Conservation (phyloP, 2,797 vertebrate genomes). For the Morelia viridis region DNA sequence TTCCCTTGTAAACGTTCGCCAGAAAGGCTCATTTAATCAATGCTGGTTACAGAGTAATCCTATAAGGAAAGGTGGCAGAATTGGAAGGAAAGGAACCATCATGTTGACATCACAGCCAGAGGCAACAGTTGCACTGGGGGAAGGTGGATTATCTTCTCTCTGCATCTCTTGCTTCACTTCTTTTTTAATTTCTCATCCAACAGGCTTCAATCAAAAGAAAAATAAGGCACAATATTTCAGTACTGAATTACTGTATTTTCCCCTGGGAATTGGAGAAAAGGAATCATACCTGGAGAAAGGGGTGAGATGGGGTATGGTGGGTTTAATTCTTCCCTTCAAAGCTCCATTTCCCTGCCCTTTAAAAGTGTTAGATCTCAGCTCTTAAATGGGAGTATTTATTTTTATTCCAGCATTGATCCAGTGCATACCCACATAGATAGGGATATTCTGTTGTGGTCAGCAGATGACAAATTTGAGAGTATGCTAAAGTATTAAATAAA, state of each 20-base stretch:
- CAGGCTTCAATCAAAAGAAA: background rate
- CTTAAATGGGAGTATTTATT: background rate
- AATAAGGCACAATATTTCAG: background rate
- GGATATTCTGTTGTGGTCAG: background rate
- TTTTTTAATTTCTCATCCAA: background rate
- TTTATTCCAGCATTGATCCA: background rate
- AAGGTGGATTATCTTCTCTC: background rate
- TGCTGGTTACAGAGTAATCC: background rate
- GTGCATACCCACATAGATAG: background rate
- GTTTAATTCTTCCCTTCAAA: background rate
- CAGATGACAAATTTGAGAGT: no score
- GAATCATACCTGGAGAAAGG: background rate
- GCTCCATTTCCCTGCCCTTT: background rate
- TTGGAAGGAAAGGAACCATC: no score
- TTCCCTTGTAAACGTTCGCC: background rate
- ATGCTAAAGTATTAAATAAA: background rate
- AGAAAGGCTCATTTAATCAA: background rate
- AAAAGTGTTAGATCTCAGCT: background rate
- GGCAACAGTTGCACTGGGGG: background rate
- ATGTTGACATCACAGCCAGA: background rate
- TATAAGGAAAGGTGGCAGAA: background rate
- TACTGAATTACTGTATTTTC: background rate
- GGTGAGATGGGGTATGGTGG: background rate
- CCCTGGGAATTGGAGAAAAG: background rate
- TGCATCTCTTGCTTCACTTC: background rate